These are phyloP conservation scores for Triplophysa rosa DNA, from an alignment of 2,113 vertebrate genomes.

Conservation along the genomic window DNA sequence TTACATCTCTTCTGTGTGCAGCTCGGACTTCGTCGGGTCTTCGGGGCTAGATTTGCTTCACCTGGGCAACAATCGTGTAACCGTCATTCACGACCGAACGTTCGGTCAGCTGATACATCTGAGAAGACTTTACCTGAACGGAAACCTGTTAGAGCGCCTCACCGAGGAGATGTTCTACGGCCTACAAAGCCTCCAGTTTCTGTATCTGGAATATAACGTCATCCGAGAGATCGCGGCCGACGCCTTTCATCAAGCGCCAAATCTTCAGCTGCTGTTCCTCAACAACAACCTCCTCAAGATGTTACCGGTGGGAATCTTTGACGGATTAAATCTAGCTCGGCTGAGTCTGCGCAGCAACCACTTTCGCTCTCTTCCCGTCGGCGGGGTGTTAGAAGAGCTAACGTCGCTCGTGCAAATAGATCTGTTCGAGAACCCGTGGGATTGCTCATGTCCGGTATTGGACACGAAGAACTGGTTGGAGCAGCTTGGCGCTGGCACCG, in stretches of 20 bases:
- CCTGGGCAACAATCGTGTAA: conserved; percentile 93
- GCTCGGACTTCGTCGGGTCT: conserved; percentile 89
- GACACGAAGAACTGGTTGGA: conserved; percentile 94
- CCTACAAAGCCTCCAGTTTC: conserved; percentile 89
- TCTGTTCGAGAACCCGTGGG: conserved; percentile 97
- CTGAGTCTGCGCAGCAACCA: conserved; percentile 93
- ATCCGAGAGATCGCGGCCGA: conserved; percentile 86
- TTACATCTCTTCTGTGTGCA: conserved; percentile 84
- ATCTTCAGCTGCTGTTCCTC: conserved; percentile 94
- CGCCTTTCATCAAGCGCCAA: conserved; percentile 87
- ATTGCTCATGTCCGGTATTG: conserved; percentile 89
- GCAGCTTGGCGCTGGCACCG: conserved; percentile 87
- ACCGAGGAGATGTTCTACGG: conserved; percentile 86
- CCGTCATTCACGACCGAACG: conserved; percentile 84
- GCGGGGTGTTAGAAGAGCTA: conserved; percentile 88
- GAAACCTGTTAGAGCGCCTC: conserved; percentile 89
- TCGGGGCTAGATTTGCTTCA: conserved; percentile 93
- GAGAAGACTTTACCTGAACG: conserved; percentile 92
- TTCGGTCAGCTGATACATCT: conserved; percentile 90
- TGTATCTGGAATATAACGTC: conserved; percentile 96
- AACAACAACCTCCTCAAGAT: conserved; percentile 94
- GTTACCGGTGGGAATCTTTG: conserved; percentile 86
- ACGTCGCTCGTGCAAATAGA: conserved; percentile 93
- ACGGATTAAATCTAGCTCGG: conserved; percentile 84
- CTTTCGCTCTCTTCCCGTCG: conserved; percentile 85